Base-by-base conservation (phyloP, 2,113 vertebrate species). In the Baryphthengus martii region DNA sequence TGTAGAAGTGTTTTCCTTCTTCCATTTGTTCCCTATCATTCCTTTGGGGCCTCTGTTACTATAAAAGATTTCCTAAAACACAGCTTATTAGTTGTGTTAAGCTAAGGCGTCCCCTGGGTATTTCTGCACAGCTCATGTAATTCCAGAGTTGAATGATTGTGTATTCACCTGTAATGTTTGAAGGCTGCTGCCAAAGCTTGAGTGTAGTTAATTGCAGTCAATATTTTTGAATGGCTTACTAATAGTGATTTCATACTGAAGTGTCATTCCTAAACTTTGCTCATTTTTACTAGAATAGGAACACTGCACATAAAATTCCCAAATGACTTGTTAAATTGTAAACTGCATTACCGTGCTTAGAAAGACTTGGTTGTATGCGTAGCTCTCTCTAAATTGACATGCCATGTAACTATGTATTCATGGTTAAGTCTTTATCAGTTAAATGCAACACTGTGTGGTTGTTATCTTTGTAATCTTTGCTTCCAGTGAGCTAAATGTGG, bases 401-500 rank as follows among this genome's bases (percentile, higher is more conserved):
- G 90, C 44, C 87, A 26, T 5, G 8, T 94, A 96, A 65, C 76
- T 96, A 42, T 23, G 28, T 84, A 59, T 93, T 95, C 75, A n/a
- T 68, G 84, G 80, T 40, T 78, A 68, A 66, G 73, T 88, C 73
- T 61, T 53, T 81, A 74, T 86, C 20, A 28, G 39, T 88, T 80
- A 93, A 95, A 55, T 78, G 53, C 58, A 53, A 33, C 24, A 11
- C 55, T 59, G 4, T 68, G 63, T 15, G 72, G n/a, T 53, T 88
- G 44, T 31, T 94, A 82, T 90, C 86, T 95, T 75, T 93, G 29
- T 89, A 47, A 90, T 83, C 87, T 97, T 97, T 94, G 7, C 94
- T 96, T 97, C 29, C 95, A 99, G 99, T 96, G 99, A 99, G 97
- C 97, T 99, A 82, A 99, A 99, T 25, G 98, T 99, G 68, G 99